Evolutionary conservation across 2,113 vertebrate species (phyloP).

Genomic region (Entelurus aequoreus): DNA sequence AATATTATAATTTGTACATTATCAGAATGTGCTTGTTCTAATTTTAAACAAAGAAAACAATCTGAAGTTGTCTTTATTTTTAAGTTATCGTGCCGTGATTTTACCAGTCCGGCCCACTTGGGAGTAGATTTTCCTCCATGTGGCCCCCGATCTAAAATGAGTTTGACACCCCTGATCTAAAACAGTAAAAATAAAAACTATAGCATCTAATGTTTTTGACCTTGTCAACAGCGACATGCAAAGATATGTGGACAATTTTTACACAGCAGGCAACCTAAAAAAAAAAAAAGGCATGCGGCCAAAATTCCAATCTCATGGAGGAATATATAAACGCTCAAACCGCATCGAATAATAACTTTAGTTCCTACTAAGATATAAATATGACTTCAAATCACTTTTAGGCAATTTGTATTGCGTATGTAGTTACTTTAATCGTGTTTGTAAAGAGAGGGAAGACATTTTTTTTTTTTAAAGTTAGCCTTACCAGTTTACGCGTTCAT

Average conservation of each 20-base stretch:
- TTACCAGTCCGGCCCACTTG: too few relatives aligned
- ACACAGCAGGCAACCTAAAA: constrained; percentile 29
- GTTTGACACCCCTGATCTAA: too few relatives aligned
- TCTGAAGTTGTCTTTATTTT: too few relatives aligned
- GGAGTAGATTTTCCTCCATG: too few relatives aligned
- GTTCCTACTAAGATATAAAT: background rate
- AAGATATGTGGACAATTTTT: constrained; percentile 42
- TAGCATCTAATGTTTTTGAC: background rate
- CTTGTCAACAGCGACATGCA: constrained; percentile 51
- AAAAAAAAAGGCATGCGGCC: constrained; percentile 42
- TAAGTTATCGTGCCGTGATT: too few relatives aligned
- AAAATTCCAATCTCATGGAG: constrained; percentile 62
- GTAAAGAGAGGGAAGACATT: background rate
- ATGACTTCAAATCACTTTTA: background rate
- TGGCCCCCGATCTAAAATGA: too few relatives aligned
- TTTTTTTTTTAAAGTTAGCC: constrained; percentile 12
- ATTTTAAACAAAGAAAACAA: too few relatives aligned
- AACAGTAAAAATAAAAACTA: background rate
- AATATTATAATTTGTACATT: too few relatives aligned
- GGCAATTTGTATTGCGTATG: too few relatives aligned
- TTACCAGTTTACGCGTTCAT: constrained; percentile 65
- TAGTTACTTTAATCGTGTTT: constrained; percentile 3
- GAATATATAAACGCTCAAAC: constrained; percentile 48
- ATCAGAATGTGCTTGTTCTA: too few relatives aligned
- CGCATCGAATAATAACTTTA: constrained; percentile 21